phyloP scores from a whole-genome alignment of 2,888 invertebrate species.

The Fragum whitleyi region DNA sequence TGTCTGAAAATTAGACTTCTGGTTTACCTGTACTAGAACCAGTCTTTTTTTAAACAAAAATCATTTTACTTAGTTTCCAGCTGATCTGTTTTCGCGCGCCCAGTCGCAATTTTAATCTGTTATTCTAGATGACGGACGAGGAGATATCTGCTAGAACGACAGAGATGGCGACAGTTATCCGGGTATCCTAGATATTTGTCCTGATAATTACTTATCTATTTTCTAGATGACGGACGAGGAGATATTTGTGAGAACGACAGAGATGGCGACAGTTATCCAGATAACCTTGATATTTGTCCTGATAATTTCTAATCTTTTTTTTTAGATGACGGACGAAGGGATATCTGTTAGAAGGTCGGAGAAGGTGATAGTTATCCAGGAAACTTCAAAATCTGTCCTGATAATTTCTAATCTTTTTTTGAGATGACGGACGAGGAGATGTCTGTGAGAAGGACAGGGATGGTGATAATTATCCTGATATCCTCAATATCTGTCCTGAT shows the following conservation, averaged over 20 bases:
- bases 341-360: too few relatives aligned
- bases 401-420: constrained; percentile 88
- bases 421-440: too few relatives aligned
- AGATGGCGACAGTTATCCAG: constrained; percentile 92
- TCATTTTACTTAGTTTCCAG: too few relatives aligned
- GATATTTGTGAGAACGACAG: constrained; percentile 94
- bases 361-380: constrained; percentile 94
- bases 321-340: not conserved
- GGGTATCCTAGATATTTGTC: constrained; percentile 95
- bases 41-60: too few relatives aligned
- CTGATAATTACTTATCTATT: too few relatives aligned
- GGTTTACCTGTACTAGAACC: too few relatives aligned
- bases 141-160: constrained; percentile 87
- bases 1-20: constrained; percentile 98
- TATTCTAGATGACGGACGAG: not conserved
- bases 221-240: too few relatives aligned
- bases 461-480: constrained; percentile 92
- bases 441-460: constrained; percentile 90
- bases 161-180: constrained; percentile 92
- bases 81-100: too few relatives aligned
- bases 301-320: too few relatives aligned
- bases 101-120: too few relatives aligned
- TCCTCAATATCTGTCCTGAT: constrained; percentile 96
- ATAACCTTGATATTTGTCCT: too few relatives aligned
- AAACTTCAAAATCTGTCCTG: constrained; percentile 95